Evolutionary conservation across 2,888 invertebrate species (phyloP).

Genomic region (Coelopa pilipes): DNA sequence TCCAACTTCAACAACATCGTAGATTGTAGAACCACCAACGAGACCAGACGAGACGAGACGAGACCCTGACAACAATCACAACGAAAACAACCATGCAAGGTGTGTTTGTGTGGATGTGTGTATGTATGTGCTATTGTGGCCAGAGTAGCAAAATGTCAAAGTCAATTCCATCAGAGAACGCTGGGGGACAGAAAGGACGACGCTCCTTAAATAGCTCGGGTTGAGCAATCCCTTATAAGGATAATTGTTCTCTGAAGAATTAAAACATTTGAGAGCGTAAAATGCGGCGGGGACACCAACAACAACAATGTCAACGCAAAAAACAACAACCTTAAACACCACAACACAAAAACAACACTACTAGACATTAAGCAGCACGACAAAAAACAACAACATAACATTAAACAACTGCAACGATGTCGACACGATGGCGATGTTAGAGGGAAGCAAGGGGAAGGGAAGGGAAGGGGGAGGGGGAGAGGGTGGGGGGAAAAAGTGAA

Average conservation of each 20-base stretch:
- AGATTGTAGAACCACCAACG: not conserved
- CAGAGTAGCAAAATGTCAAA: conserved; percentile 3
- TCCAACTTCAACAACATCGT: not conserved
- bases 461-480: not conserved
- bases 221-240: conserved; percentile 46
- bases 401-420: no score
- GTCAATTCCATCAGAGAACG: conserved; percentile 24
- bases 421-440: not conserved
- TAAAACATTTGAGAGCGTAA: conserved; percentile 45
- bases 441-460: not conserved
- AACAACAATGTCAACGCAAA: not conserved
- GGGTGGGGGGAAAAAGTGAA: conserved; percentile 14
- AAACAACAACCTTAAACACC: not conserved
- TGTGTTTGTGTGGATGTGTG: no score
- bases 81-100: not conserved
- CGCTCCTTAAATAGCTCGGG: conserved; percentile 28
- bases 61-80: not conserved
- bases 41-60: not conserved
- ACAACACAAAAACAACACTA: not conserved
- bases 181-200: conserved; percentile 20
- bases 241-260: conserved; percentile 52
- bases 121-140: no score
- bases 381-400: no score
- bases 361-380: no score
- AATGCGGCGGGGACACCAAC: not conserved